Base-by-base conservation (phyloP, 1,140 invertebrate species). In the Ips typographus region DNA sequence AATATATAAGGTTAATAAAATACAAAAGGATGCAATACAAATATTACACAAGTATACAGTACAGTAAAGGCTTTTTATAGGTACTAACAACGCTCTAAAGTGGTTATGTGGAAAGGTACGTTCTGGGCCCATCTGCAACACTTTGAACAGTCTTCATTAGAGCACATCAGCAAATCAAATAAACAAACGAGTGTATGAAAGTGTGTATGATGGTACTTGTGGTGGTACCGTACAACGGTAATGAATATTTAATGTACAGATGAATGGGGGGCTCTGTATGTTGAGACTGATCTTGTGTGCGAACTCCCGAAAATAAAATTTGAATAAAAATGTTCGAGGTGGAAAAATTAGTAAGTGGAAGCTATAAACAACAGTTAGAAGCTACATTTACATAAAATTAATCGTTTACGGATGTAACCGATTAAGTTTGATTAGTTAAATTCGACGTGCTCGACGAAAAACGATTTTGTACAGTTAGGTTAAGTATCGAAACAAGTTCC, bases 11-110 rank as follows among this genome's bases (percentile, higher is more conserved):
- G 22, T 22, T 22, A 22, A 22, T 22, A 22, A 22, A 22, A 22
- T 22, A 22, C 22, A 22, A 22, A 22, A 22, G 22, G 22, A 22
- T 22, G 22, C 22, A 68, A 74, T 61, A 60, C 53, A 53, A 40
- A 62, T 60, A 73, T 75, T 71, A 77, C 75, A 77, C 76, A 76
- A 74, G 76, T 76, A 77, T 77, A 77, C 76, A 77, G 76, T 77
- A 77, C 75, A 75, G 72, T 74, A 49, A 73, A 77, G 76, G 73
- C 75, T 76, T 74, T 68, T 65, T 74, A 74, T 51, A 68, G 44
- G 22, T 41, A 41, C 42, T 40, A 64, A 44, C 51, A 66, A 69
- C 52, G 52, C 49, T 40, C 58, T 59, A 76, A 22, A 62, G 73
- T 71, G 67, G 72, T 76, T 76, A 77, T 71, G 72, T 72, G 72